A percentile compares a stretch with the other conserved stretches of the same genome.
These are phyloP conservation scores for Synergus gifuensis DNA, from an alignment of 2,888 invertebrate genomes.

Conservation along the genomic window DNA sequence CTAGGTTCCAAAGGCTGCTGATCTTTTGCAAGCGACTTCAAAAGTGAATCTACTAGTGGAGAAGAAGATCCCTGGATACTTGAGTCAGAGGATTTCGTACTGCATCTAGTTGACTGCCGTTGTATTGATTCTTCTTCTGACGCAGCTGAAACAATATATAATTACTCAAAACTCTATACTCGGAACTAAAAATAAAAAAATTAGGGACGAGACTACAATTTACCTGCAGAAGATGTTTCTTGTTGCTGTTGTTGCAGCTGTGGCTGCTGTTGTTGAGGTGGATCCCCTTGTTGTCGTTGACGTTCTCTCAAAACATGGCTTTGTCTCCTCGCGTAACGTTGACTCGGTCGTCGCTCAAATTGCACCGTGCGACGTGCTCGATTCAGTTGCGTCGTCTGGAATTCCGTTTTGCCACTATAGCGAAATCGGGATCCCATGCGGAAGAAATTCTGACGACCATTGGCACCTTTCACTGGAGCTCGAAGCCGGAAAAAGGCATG, in stretches of 20 bases:
- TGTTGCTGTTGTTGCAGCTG: slow-evolving; percentile 23
- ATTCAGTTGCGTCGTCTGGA: slow-evolving; percentile 95
- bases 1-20: slow-evolving; percentile 81
- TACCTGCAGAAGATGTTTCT: slow-evolving; percentile 4
- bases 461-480: slow-evolving; percentile 92
- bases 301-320: slow-evolving; percentile 92
- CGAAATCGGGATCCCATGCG: slow-evolving; percentile 99
- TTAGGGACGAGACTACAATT: not conserved
- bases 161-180: not conserved
- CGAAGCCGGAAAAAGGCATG: slow-evolving; percentile 98
- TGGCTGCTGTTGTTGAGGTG: slow-evolving; percentile 67
- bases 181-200: not conserved
- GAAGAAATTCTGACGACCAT: slow-evolving; percentile 96
- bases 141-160: slow-evolving; percentile 55
- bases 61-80: slow-evolving; percentile 76
- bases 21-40: slow-evolving; percentile 88
- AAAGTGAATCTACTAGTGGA: slow-evolving; percentile 84
- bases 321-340: slow-evolving; percentile 95
- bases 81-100: slow-evolving; percentile 77
- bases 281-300: slow-evolving; percentile 81
- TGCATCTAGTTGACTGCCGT: slow-evolving; percentile 72
- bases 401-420: slow-evolving; percentile 97
- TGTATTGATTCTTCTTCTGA: slow-evolving; percentile 70
- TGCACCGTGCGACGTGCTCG: slow-evolving; percentile 95
- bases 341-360: slow-evolving; percentile 97